phyloP scores from a whole-genome alignment of 2,113 vertebrate genomes.

The Aramus guarauna region DNA sequence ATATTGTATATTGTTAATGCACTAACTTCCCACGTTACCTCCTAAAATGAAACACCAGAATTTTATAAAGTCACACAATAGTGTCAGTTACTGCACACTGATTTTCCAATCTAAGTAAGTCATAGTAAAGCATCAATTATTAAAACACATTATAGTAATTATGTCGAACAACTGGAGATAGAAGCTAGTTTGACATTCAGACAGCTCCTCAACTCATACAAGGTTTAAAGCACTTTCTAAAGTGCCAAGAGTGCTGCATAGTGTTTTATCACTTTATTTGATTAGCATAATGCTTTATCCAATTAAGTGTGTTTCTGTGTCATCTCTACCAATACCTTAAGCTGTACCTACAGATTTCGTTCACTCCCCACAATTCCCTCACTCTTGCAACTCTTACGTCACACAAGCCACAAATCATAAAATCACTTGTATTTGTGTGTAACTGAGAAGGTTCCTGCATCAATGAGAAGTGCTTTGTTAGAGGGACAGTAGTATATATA shows the following conservation, averaged over 20 bases:
- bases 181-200: neutral
- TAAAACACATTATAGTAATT: neutral
- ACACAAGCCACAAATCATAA: neutral
- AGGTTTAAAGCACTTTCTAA: neutral
- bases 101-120: neutral
- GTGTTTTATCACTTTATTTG: neutral
- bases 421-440: rapidly evolving
- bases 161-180: neutral
- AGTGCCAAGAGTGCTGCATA: neutral
- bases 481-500: neutral
- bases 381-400: neutral
- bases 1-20: neutral
- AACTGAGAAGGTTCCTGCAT: neutral
- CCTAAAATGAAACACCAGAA: neutral
- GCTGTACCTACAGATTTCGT: neutral
- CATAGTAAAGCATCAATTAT: neutral
- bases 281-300: neutral
- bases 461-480: neutral
- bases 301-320: neutral
- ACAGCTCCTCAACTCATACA: neutral
- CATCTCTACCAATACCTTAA: neutral
- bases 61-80: neutral
- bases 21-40: neutral
- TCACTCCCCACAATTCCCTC: neutral
- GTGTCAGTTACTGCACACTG: neutral